Evolutionary conservation across 2,113 vertebrate species (phyloP), one percentile per base, ranked within the genome.

Genomic region (Hippocampus abdominalis): DNA sequence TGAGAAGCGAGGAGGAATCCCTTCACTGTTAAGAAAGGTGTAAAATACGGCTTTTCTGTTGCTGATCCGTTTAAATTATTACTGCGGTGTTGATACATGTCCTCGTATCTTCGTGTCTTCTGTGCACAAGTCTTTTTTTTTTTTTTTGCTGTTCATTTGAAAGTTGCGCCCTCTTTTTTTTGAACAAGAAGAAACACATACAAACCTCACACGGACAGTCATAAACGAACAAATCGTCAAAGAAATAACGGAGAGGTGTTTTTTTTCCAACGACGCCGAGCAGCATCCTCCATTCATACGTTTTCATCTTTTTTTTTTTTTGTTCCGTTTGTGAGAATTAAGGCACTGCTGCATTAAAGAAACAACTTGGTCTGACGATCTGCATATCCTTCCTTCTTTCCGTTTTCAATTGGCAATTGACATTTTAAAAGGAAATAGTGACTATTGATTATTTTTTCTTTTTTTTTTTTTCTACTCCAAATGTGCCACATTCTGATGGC

Each of bases 341-440:
- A 94, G 92, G 93, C 93, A 94, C 93, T 73, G 91, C 92, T 92
- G 91, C 91, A 81, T 87, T 87, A 90, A 89, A 87, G 86, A 89
- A 87, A 88, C 76, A 83, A 82, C 81, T 87, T 87, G 85, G 87
- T 2, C 7, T 15, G 57, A 60, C 16, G 20, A 60, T 57, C 54
- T 13, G 54, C 20, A 12, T 27, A 27, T 57, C 25, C 25, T 57
- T 57, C 54, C 25, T 57, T 57, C 23, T 10, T 10, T 13, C 12
- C 12, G 27, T 57, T 57, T 57, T 57, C 54, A 57, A 57, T 25
- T 57, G 54, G 23, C 54, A 57, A 57, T 13, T 49, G 16, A 15
- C 25, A 56, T 25, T 12, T 2, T 25, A 56, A 56, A 23, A 56
- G 2, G 1, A 56, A 57, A 57, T 16, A 4, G 4, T 27, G 54